These are phyloP conservation scores for Ianthella basta DNA, from an alignment of 37 sponge, comb jelly and placozoan genomes.

Conservation along the genomic window DNA sequence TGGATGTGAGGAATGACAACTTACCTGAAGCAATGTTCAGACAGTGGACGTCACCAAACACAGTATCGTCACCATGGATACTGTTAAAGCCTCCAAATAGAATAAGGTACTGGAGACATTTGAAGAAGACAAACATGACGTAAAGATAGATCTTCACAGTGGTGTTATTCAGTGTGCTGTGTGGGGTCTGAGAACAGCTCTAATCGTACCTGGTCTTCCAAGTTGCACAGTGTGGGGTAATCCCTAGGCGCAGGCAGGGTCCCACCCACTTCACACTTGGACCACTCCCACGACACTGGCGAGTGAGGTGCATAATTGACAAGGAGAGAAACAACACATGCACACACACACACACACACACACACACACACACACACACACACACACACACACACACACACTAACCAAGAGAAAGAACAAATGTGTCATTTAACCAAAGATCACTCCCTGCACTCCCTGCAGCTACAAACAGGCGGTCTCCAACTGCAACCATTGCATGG, in stretches of 20 bases:
- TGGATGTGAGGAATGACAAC: neutral
- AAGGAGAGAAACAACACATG: neutral
- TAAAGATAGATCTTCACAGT: neutral
- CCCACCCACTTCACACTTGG: conserved; percentile 16
- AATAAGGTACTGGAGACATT: conserved; percentile 46
- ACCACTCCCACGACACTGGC: conserved; percentile 50
- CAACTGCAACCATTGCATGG: conserved; percentile 50
- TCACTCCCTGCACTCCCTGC: conserved; percentile 63
- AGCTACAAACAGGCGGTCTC: conserved; percentile 42
- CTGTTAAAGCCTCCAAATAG: conserved; percentile 66
- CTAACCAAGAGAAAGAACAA: conserved; percentile 48
- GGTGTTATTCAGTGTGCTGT: neutral
- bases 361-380: conserved; percentile 36
- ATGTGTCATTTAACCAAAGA: conserved; percentile 64
- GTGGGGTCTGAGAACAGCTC: neutral
- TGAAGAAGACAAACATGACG: neutral
- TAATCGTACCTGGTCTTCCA: conserved; percentile 44
- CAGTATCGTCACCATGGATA: conserved; percentile 21
- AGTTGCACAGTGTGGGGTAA: conserved; percentile 47
- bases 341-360: conserved; percentile 32
- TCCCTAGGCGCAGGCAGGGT: conserved; percentile 55
- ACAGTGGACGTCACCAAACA: conserved; percentile 53
- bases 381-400: conserved; percentile 2
- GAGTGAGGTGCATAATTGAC: neutral
- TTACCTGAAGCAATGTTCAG: conserved; percentile 35